Evolutionary conservation across 2,113 vertebrate species (phyloP), one percentile per base, ranked within the genome.

Genomic region (Elephas maximus): DNA sequence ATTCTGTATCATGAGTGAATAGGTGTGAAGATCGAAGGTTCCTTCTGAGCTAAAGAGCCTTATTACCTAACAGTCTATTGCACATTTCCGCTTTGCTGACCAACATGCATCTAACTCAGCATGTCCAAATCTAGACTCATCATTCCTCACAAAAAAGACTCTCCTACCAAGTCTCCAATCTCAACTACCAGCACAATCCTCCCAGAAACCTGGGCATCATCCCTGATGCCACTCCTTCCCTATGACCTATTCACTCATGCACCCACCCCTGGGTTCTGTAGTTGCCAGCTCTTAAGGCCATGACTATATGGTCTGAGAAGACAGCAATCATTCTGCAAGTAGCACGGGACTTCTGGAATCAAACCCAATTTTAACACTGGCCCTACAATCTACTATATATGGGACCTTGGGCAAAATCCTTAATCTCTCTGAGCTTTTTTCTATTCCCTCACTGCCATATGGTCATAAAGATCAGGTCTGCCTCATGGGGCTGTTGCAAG

Each of bases 71-170:
- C 2, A 83, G 24, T 53, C 78, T n/a, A 45, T 23, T 51, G 51
- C 33, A 79, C 76, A 37, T 53, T 93, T 93, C 62, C 51, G 88
- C 69, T 62, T 57, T 67, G 74, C 74, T 44, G 76, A 91, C 81
- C 53, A 84, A 63, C 11, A 87, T 73, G 15, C 93, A 92, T 91
- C 92, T 37, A 78, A 79, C 26, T 67, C 79, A 87, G 28, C 48
- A 83, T n/a, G 12, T n/a, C 88, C 60, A 93, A 87, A 80, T 51
- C 48, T 48, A 82, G 71, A 71, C 21, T 87, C 84, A 51, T 41
- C 81, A 57, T n/a, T 82, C 41, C 12, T 5, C 80, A 45, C 15
- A 53, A 81, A 74, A 0, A 62, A 37, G 37, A 92, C 74, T 95
- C 74, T 41, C 85, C 37, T 62, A 5, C 18, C 48, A 79, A 30